Percentiles rank a stretch among this genome's conserved stretches.
Evolutionary conservation across 2,888 invertebrate genomes (phyloP).

Genomic region (Euplexia lucipara): DNA sequence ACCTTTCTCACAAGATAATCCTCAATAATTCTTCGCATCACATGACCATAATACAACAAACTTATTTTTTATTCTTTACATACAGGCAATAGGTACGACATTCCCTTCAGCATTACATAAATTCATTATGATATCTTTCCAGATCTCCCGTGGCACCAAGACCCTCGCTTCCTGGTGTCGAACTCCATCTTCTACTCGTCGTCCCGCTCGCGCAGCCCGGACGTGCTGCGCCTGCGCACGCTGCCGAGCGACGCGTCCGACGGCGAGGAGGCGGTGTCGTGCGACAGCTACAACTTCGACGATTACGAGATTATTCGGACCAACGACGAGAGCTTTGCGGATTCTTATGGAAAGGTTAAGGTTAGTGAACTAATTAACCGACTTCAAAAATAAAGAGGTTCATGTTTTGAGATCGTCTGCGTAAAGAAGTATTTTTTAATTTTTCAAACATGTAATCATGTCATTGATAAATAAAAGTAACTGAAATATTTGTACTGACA

Average conservation of each 20-base stretch:
- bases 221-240: slow-evolving; percentile 34
- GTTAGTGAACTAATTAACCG: slow-evolving; percentile 57
- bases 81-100: too few relatives aligned
- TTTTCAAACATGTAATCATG: too few relatives aligned
- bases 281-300: slow-evolving; percentile 82
- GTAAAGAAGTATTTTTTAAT: too few relatives aligned
- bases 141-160: slow-evolving; percentile 88
- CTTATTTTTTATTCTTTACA: too few relatives aligned
- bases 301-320: slow-evolving; percentile 85
- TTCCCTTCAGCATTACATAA: not conserved
- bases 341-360: slow-evolving; percentile 63
- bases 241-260: slow-evolving; percentile 74
- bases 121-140: slow-evolving; percentile 23
- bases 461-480: too few relatives aligned
- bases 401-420: too few relatives aligned
- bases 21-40: too few relatives aligned
- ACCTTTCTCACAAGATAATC: too few relatives aligned
- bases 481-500: too few relatives aligned
- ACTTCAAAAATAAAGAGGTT: too few relatives aligned
- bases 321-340: slow-evolving; percentile 76
- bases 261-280: slow-evolving; percentile 82
- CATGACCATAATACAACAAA: too few relatives aligned
- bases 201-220: slow-evolving; percentile 61
- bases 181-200: slow-evolving; percentile 82
- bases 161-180: slow-evolving; percentile 77